Evolutionary conservation across 2,113 vertebrate species (phyloP), one percentile per base, ranked within the genome.

Genomic region (Lepidothrix coronata): DNA sequence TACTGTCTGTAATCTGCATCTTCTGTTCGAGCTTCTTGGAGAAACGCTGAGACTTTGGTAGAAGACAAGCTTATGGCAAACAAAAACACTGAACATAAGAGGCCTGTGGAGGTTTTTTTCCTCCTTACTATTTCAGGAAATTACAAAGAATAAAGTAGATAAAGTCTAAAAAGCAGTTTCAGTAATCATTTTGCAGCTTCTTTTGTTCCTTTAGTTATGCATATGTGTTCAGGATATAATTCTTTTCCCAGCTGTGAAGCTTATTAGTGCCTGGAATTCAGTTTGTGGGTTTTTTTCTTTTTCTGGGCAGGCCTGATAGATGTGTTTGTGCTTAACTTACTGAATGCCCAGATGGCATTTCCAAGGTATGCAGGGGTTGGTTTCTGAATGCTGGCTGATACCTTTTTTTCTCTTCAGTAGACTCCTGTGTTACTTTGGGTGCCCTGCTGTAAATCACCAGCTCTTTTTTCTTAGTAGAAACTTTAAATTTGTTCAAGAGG

Each of bases 271-370:
- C 49, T 75, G 5, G 7, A 54, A 49, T 55, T 15, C 55, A 62
- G 27, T 61, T 67, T 1, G 1, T 1, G 2, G 2, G 8, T 5
- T 21, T 59, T 37, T 58, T 41, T 66, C 2, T n/a, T 14, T 9
- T 11, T 19, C 18, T 4, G 24, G 18, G 6, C 15, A 68, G 35
- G 7, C 4, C 8, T 19, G 9, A 12, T 58, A 31, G 21, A 3
- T 57, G 8, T 41, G 9, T 66, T 88, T 62, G 8, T 58, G 49
- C 62, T 89, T 58, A 14, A 57, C 7, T 76, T 85, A 61, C 11
- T 14, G 11, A 76, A 49, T 70, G 15, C 14, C 58, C 9, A 28
- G 24, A 22, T 67, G 55, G 7, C 18, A 66, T 85, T 93, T 73
- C 37, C 27, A 25, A 79, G 67, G 14, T 15, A 27, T 20, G 9